Evolutionary conservation across 2,113 vertebrate genomes (phyloP).

Genomic region (Gymnocephalus cernua): DNA sequence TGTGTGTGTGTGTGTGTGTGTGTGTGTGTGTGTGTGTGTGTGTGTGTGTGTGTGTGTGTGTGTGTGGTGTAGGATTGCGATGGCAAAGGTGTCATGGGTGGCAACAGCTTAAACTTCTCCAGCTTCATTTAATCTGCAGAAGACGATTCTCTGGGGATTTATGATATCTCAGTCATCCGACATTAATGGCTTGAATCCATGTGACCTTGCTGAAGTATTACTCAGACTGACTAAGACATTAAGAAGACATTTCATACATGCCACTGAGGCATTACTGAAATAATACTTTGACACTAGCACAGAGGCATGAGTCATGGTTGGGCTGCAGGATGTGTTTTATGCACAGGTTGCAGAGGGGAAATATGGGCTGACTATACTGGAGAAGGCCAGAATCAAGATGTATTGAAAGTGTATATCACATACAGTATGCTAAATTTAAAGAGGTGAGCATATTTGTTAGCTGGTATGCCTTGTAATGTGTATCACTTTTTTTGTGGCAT

Average conservation of each 20-base stretch:
- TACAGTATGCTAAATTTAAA: not conserved
- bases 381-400: slow-evolving; percentile 8
- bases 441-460: slow-evolving; percentile 13
- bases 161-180: slow-evolving; percentile 58
- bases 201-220: slow-evolving; percentile 63
- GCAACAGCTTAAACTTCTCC: slow-evolving; percentile 67
- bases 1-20: slow-evolving; percentile 3
- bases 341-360: slow-evolving; percentile 32
- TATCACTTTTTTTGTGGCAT: slow-evolving; percentile 17
- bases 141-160: slow-evolving; percentile 65
- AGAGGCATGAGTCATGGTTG: slow-evolving; percentile 34
- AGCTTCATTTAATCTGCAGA: slow-evolving; percentile 71
- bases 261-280: slow-evolving; percentile 44
- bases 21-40: not conserved
- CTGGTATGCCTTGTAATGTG: not conserved
- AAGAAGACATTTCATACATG: slow-evolving; percentile 58
- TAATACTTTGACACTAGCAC: slow-evolving; percentile 57
- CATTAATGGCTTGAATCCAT: slow-evolving; percentile 56
- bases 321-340: slow-evolving; percentile 30
- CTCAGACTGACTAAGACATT: slow-evolving; percentile 59
- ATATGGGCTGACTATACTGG: not conserved
- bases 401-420: slow-evolving; percentile 4
- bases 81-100: slow-evolving; percentile 42
- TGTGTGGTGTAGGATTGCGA: not conserved
- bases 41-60: not conserved